These are phyloP conservation scores for Strigamia crassipes DNA, from an alignment of 2,888 invertebrate genomes.

Conservation along the genomic window DNA sequence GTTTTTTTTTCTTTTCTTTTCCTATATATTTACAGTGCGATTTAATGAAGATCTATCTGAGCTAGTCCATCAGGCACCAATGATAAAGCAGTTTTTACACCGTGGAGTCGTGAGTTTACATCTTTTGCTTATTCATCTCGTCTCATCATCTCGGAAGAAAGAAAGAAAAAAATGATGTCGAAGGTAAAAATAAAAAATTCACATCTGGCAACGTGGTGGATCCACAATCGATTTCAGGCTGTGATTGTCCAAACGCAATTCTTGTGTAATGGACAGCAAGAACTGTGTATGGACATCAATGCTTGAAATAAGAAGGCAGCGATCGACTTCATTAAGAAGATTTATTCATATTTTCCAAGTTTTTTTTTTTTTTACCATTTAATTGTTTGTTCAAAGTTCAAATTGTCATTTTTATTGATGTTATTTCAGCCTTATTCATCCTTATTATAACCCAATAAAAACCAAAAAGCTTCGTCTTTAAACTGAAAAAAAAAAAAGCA, in stretches of 20 bases:
- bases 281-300: conserved; percentile 70
- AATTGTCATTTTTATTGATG: too few relatives aligned
- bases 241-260: conserved; percentile 73
- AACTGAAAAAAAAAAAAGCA: too few relatives aligned
- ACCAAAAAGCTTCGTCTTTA: too few relatives aligned
- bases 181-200: conserved; percentile 1
- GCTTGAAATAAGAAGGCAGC: conserved; percentile 55
- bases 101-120: background rate
- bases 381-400: too few relatives aligned
- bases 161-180: background rate
- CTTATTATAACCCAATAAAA: too few relatives aligned
- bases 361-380: too few relatives aligned
- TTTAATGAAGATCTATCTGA: background rate
- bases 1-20: too few relatives aligned
- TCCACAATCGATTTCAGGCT: conserved; percentile 56
- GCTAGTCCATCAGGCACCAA: background rate
- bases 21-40: background rate
- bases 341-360: background rate
- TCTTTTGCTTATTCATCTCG: conserved; percentile 26
- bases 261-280: conserved; percentile 66
- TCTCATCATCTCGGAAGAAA: background rate
- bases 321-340: background rate
- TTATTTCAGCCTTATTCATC: too few relatives aligned
- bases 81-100: background rate
- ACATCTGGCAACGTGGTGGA: background rate